phyloP scores from a whole-genome alignment of 2,888 invertebrate genomes.

The Keiferia lycopersicella region DNA sequence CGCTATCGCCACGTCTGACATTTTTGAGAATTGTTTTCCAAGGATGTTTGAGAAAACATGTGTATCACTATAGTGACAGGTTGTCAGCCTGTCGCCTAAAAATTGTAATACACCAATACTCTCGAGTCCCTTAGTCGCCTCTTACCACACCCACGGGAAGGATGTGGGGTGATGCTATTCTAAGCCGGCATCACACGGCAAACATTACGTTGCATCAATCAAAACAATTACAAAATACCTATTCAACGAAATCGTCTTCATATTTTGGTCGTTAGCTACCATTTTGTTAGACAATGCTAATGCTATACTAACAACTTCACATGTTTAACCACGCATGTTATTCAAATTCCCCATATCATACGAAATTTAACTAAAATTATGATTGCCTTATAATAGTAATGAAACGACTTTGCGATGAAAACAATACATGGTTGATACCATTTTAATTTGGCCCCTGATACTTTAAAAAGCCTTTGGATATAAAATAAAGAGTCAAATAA shows the following conservation, averaged over 20 bases:
- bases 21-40: no score
- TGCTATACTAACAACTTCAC: slow-evolving; percentile 15
- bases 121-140: no score
- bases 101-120: no score
- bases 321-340: slow-evolving; percentile 34
- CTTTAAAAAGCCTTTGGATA: not conserved
- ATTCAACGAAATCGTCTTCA: not conserved
- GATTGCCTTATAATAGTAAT: slow-evolving; percentile 51
- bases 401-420: slow-evolving; percentile 41
- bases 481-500: no score
- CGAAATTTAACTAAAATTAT: slow-evolving; percentile 39
- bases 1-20: no score
- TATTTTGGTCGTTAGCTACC: slow-evolving; percentile 12
- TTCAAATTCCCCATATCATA: slow-evolving; percentile 42
- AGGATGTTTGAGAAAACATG: no score
- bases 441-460: slow-evolving; percentile 14
- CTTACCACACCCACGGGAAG: no score
- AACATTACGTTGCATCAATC: no score
- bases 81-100: no score
- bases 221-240: not conserved
- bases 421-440: slow-evolving; percentile 39
- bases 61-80: no score
- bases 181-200: no score
- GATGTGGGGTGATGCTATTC: no score
- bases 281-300: slow-evolving; percentile 18